Conservation (phyloP, 2,797 vertebrate species). For the Streptopelia turtur region DNA sequence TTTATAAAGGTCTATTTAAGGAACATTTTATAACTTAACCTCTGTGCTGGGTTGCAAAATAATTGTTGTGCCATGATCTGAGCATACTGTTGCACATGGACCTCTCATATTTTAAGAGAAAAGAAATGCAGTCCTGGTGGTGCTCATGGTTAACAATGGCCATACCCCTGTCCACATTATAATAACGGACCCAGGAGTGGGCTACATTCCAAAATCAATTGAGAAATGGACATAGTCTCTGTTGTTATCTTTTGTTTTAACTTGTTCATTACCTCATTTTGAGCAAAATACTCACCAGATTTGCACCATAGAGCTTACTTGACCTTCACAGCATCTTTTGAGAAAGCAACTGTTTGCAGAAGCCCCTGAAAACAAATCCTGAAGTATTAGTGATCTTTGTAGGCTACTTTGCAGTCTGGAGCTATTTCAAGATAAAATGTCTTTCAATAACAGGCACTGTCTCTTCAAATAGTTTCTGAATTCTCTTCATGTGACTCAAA, state of each 20-base stretch:
- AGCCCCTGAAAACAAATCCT: background rate
- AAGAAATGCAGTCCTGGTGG: background rate
- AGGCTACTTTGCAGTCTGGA: background rate
- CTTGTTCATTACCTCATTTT: background rate
- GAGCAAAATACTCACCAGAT: background rate
- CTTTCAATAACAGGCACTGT: background rate
- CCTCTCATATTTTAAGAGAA: background rate
- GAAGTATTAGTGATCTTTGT: background rate
- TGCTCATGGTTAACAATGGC: background rate
- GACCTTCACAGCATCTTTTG: background rate
- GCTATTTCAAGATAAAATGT: background rate
- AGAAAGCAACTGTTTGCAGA: background rate
- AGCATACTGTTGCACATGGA: accelerated
- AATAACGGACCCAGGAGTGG: background rate
- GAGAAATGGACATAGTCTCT: background rate
- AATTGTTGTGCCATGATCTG: background rate
- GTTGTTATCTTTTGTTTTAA: background rate
- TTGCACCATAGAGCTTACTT: background rate
- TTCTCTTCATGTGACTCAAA: background rate
- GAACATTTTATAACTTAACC: background rate
- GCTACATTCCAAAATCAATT: background rate
- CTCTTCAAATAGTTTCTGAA: background rate
- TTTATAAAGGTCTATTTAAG: background rate
- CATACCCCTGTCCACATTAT: background rate
- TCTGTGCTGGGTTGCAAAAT: background rate